Conservation (phyloP, 2,797 vertebrate genomes). For the Acrocephalus scirpaceus region DNA sequence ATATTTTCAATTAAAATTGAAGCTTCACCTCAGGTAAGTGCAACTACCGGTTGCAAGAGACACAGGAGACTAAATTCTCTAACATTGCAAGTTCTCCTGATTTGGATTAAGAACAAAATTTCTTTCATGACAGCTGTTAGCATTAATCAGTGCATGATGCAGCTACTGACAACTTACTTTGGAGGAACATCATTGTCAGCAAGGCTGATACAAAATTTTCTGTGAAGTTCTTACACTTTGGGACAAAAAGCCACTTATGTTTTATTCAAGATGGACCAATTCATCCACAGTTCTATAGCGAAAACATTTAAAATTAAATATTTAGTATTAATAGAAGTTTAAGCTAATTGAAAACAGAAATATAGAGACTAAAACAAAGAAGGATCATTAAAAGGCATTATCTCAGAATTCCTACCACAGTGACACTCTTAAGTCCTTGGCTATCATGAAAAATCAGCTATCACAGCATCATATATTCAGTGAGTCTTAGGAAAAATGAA, state of each 20-base stretch:
- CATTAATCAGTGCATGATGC: background rate
- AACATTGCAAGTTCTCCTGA: background rate
- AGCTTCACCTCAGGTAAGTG: background rate
- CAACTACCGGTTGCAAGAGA: background rate
- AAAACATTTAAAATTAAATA: background rate
- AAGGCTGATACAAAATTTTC: background rate
- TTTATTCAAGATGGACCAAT: background rate
- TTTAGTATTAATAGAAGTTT: background rate
- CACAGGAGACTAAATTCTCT: rapidly evolving
- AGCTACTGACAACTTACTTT: background rate
- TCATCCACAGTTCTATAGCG: background rate
- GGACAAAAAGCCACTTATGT: background rate
- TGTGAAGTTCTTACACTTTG: background rate
- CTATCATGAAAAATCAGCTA: background rate
- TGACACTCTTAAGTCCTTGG: background rate
- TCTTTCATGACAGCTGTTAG: background rate
- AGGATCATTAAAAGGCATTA: background rate
- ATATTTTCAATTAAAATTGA: background rate
- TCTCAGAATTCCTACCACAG: background rate
- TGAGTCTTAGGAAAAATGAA: background rate
- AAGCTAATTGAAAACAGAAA: background rate
- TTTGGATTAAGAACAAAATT: background rate
- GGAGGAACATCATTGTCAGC: background rate
- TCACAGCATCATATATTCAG: background rate
- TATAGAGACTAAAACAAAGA: background rate